Evolutionary conservation across 2,797 vertebrate genomes (phyloP), one percentile per base, ranked within the genome.

Genomic region (Synaphobranchus kaupii): DNA sequence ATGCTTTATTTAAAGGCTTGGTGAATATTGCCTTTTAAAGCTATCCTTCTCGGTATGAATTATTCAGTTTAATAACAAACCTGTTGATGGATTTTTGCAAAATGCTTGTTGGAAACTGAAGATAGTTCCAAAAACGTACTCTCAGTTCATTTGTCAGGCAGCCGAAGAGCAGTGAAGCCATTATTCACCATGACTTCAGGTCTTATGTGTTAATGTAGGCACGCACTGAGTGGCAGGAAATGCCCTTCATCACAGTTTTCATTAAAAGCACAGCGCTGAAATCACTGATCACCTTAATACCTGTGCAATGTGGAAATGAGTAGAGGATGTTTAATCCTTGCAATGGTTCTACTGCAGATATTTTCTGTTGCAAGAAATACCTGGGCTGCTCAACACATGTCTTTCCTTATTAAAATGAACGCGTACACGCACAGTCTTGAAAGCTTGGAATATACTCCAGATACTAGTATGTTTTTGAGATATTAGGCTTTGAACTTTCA

Each of bases 131-230:
- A 80, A 80, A 80, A 39, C 56, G 0, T 58, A 58, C 12, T 39
- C 44, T 31, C 31, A 80, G 20, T 39, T 44, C 13, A 66, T 80
- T 80, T 80, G 13, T 80, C 20, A 84, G 47, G 52, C 82, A 22
- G 15, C 20, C 4, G 56, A 58, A 58, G 56, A 58, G 2, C 56
- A 84, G 50, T n/a, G 58, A 58, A 84, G 9, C 31, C 28, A 58
- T 66, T 66, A 66, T 66, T 66, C 52, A 82, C 82, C 48, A 50
- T 56, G 17, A 39, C 54, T 84, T 9, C 52, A 84, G 28, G 4
- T 17, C 47, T 90, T 92, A 91, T 63, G 50, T 85, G 60, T 80
- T 92, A 88, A 91, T 91, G 76, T 90, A 39, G 10, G 86, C 88
- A 87, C 63, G 5, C 63, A 68, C n/a, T 68, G 4, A 28, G 63